Conservation (phyloP, 1,140 invertebrate genomes). For the Scaptomyza pallida region DNA sequence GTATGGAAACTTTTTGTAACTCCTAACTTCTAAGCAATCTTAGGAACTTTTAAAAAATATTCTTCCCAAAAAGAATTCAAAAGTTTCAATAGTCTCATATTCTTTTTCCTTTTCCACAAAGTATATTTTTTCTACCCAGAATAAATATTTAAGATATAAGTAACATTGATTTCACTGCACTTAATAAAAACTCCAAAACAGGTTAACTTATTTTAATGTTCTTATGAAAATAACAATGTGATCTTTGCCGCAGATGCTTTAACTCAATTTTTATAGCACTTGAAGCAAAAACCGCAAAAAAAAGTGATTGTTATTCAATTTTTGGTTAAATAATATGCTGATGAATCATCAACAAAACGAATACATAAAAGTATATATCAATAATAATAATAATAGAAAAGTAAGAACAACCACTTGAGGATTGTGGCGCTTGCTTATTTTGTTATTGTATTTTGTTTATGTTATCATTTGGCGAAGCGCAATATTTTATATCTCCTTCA, state of each 20-base stretch:
- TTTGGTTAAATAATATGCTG: slow-evolving; percentile 27
- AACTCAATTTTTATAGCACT: slow-evolving; percentile 4
- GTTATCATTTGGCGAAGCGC: slow-evolving; percentile 32
- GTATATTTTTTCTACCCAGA: neutral
- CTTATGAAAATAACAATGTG: slow-evolving; percentile 7
- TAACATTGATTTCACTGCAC: neutral
- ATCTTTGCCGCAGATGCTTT: slow-evolving; percentile 6
- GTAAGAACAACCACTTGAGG: slow-evolving; percentile 49
- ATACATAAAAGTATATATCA: slow-evolving; percentile 16
- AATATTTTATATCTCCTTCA: slow-evolving; percentile 21
- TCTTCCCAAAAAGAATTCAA: neutral
- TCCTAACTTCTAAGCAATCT: too few species aligned
- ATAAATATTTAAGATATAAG: neutral
- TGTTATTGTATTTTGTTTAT: neutral
- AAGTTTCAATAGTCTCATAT: too few species aligned
- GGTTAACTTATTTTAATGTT: neutral
- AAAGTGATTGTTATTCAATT: neutral
- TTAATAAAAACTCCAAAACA: slow-evolving; percentile 14
- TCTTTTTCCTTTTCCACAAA: neutral
- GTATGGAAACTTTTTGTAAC: too few species aligned
- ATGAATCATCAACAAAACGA: slow-evolving; percentile 49
- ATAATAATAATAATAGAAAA: slow-evolving; percentile 28
- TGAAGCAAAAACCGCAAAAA: slow-evolving; percentile 10
- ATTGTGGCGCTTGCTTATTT: slow-evolving; percentile 27
- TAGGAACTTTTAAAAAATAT: too few species aligned